These are phyloP conservation scores for Athene cunicularia DNA, from an alignment of 2,113 vertebrate species.

Conservation along the genomic window DNA sequence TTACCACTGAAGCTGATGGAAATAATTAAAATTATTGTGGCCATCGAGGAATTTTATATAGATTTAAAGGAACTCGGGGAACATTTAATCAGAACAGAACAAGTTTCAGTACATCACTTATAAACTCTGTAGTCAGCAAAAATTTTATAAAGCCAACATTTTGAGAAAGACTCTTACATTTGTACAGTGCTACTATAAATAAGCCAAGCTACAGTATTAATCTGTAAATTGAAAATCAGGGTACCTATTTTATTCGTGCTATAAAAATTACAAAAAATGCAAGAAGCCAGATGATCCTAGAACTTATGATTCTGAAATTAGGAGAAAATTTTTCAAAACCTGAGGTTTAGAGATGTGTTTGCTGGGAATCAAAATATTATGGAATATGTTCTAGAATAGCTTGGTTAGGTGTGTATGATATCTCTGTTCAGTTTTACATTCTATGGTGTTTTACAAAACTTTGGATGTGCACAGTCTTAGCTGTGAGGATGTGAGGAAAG, in stretches of 20 bases:
- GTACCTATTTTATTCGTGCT: not conserved
- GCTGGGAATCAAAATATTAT: not conserved
- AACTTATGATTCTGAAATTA: not conserved
- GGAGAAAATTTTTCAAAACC: not conserved
- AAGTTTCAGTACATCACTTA: not conserved
- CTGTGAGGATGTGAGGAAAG: not conserved
- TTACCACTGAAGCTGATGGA: not conserved
- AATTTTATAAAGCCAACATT: not conserved
- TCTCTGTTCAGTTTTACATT: not conserved
- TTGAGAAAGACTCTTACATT: not conserved
- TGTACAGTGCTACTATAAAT: not conserved
- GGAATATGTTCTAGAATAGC: not conserved
- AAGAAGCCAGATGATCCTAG: not conserved
- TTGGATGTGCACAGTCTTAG: not conserved
- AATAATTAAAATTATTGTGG: not conserved
- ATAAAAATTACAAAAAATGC: not conserved
- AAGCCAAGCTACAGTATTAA: not conserved
- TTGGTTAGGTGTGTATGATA: not conserved
- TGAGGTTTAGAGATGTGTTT: not conserved
- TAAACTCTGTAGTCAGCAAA: not conserved
- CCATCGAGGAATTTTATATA: not conserved
- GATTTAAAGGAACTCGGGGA: not conserved
- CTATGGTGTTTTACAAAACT: not conserved
- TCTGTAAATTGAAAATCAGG: not conserved
- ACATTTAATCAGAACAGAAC: not conserved